A percentile compares a stretch with the other conserved stretches of the same genome.
These are phyloP conservation scores for Diplodus puntazzo DNA, from an alignment of 2,797 vertebrate genomes.

Conservation along the genomic window DNA sequence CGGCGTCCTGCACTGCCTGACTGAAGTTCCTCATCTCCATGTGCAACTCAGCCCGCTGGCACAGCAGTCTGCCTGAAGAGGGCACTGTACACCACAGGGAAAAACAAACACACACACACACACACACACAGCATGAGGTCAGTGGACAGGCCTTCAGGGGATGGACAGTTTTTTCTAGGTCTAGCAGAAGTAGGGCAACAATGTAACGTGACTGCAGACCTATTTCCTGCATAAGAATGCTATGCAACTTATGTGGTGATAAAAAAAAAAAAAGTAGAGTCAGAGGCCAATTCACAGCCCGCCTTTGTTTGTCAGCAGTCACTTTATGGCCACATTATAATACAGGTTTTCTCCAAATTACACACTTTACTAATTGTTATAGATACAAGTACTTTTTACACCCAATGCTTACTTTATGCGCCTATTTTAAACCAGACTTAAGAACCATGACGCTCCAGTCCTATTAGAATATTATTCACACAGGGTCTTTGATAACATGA, in stretches of 20 bases:
- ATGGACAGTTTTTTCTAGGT: constrained; percentile 43
- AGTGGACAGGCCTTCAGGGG: constrained; percentile 21
- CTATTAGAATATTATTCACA: not conserved
- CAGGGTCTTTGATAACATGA: not conserved
- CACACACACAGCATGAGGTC: constrained; percentile 39
- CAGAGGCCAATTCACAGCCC: not conserved
- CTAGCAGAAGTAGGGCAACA: constrained; percentile 61
- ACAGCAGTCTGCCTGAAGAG: constrained; percentile 78
- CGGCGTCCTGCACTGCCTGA: constrained; percentile 88
- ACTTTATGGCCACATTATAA: not conserved
- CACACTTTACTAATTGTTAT: not conserved
- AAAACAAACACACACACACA: not conserved
- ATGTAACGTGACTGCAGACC: constrained; percentile 48
- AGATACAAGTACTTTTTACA: too few species aligned
- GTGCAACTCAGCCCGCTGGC: constrained; percentile 88
- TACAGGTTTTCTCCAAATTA: not conserved
- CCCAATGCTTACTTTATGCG: not conserved
- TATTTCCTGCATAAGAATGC: constrained; percentile 13
- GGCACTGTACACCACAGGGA: constrained; percentile 74
- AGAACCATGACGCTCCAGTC: not conserved
- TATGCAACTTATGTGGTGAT: not conserved
- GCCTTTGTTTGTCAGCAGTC: not conserved
- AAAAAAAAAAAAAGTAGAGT: not conserved
- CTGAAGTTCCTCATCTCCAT: constrained; percentile 89
- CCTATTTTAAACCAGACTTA: not conserved